Evolutionary conservation across 2,888 invertebrate species (phyloP).

Genomic region (Parascotia fuliginaria): DNA sequence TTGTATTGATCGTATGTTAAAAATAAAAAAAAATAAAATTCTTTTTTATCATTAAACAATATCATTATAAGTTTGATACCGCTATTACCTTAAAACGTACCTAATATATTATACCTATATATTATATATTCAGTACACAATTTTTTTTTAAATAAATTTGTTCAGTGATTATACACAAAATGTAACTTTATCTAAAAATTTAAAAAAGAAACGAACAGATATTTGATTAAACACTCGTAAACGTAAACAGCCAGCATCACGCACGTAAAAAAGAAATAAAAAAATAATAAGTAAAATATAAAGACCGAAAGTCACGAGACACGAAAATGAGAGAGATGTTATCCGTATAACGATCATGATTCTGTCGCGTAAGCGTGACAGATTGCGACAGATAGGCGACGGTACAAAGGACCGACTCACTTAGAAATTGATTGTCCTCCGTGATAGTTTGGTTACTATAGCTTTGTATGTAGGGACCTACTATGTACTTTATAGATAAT

Average conservation of each 20-base stretch:
- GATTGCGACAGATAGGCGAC: constrained; percentile 44
- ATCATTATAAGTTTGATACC: too few species aligned
- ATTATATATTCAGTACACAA: too few species aligned
- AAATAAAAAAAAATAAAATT: too few species aligned
- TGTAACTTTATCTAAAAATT: constrained; percentile 10
- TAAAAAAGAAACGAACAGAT: constrained; percentile 37
- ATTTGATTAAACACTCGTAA: constrained; percentile 38
- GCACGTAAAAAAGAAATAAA: constrained; percentile 27
- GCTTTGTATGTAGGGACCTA: constrained; percentile 10
- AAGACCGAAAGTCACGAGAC: constrained; percentile 41
- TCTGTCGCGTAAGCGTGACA: constrained; percentile 48
- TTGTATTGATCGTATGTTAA: too few species aligned
- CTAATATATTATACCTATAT: too few species aligned
- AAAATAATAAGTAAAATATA: constrained; percentile 18
- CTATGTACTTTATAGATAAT: too few species aligned
- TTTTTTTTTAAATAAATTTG: too few species aligned
- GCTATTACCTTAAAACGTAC: too few species aligned
- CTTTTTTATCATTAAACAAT: too few species aligned
- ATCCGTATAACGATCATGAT: constrained; percentile 48
- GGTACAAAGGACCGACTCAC: constrained; percentile 45
- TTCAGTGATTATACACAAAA: too few species aligned
- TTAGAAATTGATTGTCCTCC: constrained; percentile 43
- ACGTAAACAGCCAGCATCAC: constrained; percentile 32
- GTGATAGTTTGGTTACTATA: constrained; percentile 29
- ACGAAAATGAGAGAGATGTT: constrained; percentile 59